Percentiles rank a stretch among this genome's conserved stretches.
Conservation (phyloP, 2,113 vertebrate genomes). For the Poeciliopsis prolifica region DNA sequence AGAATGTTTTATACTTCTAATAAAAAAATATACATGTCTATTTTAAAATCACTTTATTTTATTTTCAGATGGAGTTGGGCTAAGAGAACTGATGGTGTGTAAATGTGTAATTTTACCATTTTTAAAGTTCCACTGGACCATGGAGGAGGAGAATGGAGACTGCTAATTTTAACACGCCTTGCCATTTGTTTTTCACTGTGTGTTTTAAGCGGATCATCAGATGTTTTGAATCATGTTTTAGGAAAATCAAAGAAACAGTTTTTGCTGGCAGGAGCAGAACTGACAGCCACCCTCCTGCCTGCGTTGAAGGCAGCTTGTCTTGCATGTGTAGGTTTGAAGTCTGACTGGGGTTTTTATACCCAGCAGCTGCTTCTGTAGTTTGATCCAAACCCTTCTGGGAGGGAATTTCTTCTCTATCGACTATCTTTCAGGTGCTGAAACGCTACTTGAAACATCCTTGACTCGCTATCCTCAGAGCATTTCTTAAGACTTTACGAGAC, state of each 20-base stretch:
- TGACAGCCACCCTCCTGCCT: slow-evolving; percentile 53
- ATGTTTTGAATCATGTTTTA: slow-evolving; percentile 42
- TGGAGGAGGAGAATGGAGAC: no score
- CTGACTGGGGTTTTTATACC: slow-evolving; percentile 59
- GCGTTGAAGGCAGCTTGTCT: slow-evolving; percentile 37
- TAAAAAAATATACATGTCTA: no score
- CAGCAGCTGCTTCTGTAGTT: slow-evolving; percentile 71
- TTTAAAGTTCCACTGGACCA: no score
- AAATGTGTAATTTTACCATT: no score
- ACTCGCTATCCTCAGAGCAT: slow-evolving; percentile 45
- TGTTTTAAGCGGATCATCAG: slow-evolving; percentile 33
- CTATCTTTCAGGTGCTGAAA: slow-evolving; percentile 38
- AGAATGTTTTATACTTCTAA: no score
- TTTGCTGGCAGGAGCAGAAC: slow-evolving; percentile 48
- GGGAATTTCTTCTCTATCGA: slow-evolving; percentile 59
- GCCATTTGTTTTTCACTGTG: slow-evolving; percentile 30
- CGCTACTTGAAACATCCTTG: slow-evolving; percentile 23
- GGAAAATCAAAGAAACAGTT: slow-evolving; percentile 53
- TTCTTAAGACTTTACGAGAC: slow-evolving; percentile 35
- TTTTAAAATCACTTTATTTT: no score
- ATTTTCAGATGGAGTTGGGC: no score
- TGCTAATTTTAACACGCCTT: not conserved
- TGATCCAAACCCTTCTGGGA: slow-evolving; percentile 67
- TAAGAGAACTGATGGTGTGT: not conserved
- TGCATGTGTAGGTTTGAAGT: slow-evolving; percentile 48